phyloP scores from a whole-genome alignment of 2,888 invertebrate species.

The Netelia virgata region DNA sequence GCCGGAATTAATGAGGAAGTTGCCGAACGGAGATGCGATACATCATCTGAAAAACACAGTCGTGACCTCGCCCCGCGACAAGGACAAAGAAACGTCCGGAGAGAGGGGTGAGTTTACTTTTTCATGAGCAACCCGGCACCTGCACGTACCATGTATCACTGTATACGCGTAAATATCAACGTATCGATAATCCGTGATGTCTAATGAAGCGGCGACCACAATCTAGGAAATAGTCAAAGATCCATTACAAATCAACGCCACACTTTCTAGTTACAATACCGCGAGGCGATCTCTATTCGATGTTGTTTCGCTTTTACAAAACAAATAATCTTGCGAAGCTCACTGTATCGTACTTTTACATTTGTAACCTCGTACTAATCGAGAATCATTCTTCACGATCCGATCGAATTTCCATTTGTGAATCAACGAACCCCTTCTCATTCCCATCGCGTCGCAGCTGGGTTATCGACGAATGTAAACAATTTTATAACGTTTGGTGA shows the following conservation, averaged over 20 bases:
- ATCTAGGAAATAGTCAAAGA: constrained; percentile 37
- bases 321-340: constrained; percentile 53
- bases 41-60: constrained; percentile 79
- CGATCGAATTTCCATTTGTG: constrained; percentile 76
- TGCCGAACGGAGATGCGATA: constrained; percentile 81
- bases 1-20: constrained; percentile 83
- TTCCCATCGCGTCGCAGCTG: neutral
- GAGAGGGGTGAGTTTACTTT: constrained; percentile 66
- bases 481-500: neutral
- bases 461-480: neutral
- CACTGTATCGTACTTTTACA: constrained; percentile 62
- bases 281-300: constrained; percentile 33
- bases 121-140: neutral
- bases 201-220: neutral
- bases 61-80: constrained; percentile 77
- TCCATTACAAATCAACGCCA: constrained; percentile 13
- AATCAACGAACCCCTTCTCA: constrained; percentile 64
- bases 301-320: constrained; percentile 49
- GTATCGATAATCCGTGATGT: neutral
- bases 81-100: constrained; percentile 75
- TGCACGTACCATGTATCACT: neutral
- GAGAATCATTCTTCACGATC: constrained; percentile 61
- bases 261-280: constrained; percentile 54
- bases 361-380: constrained; percentile 58
- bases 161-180: neutral